Evolutionary conservation across 2,113 vertebrate species (phyloP).

Genomic region (Corythoichthys haematopterus): DNA sequence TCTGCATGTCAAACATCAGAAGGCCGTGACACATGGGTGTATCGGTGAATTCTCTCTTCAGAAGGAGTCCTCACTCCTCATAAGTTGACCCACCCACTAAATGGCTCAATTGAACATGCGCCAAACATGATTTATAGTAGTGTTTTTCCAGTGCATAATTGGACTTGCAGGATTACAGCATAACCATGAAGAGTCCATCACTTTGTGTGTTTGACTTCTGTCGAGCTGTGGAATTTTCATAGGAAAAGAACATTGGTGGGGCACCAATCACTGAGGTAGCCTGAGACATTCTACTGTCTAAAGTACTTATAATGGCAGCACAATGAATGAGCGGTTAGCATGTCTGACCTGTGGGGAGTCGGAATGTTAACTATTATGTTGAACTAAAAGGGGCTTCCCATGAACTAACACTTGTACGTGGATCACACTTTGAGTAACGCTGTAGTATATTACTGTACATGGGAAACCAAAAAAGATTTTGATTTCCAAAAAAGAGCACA

Average conservation of each 20-base stretch:
- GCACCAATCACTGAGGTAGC: not conserved
- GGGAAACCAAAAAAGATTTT: no score
- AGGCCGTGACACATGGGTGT: conserved; percentile 25
- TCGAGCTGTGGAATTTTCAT: not conserved
- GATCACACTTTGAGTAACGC: no score
- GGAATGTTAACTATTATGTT: no score
- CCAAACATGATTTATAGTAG: not conserved
- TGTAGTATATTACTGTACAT: no score
- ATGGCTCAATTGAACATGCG: not conserved
- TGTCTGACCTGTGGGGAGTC: no score
- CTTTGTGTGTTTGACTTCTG: conserved; percentile 6
- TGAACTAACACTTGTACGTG: no score
- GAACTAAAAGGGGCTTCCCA: no score
- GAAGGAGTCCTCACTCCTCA: not conserved
- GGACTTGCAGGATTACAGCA: not conserved
- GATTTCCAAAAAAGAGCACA: no score
- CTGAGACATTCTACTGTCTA: not conserved
- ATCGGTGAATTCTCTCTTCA: conserved; percentile 8
- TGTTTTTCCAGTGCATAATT: not conserved
- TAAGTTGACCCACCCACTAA: conserved; percentile 1
- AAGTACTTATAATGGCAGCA: not conserved
- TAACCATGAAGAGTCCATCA: conserved; percentile 23
- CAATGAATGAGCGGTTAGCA: no score
- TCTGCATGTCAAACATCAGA: conserved; percentile 23
- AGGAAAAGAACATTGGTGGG: not conserved